These are phyloP conservation scores for Pelosia muscerda DNA, from an alignment of 2,888 invertebrate genomes.

Conservation along the genomic window DNA sequence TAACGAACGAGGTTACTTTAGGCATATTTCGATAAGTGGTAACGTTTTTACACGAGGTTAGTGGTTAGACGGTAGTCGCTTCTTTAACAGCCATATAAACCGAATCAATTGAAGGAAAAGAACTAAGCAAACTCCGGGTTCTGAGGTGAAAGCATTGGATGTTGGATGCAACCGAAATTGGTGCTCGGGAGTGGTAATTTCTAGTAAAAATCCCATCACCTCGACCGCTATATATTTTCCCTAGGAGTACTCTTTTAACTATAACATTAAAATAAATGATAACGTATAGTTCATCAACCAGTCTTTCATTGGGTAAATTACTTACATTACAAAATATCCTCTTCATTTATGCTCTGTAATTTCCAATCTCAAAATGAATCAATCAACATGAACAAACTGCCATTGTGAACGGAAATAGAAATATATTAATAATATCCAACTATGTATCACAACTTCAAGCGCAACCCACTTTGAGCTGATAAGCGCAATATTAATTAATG, in stretches of 20 bases:
- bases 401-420: conserved; percentile 47
- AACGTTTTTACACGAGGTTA: no score
- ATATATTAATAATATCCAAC: conserved; percentile 44
- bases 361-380: conserved; percentile 21
- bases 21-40: no score
- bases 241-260: neutral
- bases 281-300: neutral
- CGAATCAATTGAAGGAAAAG: no score
- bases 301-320: neutral
- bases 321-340: conserved; percentile 2
- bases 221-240: no score
- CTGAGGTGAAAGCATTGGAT: no score
- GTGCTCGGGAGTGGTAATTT: no score
- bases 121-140: no score
- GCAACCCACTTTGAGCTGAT: conserved; percentile 69
- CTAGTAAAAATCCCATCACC: no score
- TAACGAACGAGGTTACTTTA: no score
- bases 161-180: no score
- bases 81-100: no score
- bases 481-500: conserved; percentile 76
- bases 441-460: conserved; percentile 48
- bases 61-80: no score
- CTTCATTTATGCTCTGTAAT: conserved; percentile 11
- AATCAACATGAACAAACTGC: conserved; percentile 24
- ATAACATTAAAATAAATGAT: neutral